These are phyloP conservation scores for Phorcus lineatus DNA, from an alignment of 2,888 invertebrate genomes.

Conservation along the genomic window DNA sequence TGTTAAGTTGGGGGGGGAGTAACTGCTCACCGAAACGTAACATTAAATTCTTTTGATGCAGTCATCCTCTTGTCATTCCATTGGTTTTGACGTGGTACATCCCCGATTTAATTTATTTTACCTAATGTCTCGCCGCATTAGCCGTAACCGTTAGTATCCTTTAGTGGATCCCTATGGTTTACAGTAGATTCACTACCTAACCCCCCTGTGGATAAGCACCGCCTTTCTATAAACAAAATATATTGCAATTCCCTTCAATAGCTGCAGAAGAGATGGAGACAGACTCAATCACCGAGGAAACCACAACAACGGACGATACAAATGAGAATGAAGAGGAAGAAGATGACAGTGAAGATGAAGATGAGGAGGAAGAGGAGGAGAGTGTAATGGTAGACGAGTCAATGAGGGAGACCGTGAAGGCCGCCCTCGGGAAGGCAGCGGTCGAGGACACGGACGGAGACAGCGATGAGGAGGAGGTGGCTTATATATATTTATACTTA, in stretches of 20 bases:
- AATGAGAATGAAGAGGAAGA: constrained; percentile 35
- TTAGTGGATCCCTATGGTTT: too few relatives aligned
- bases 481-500: not conserved
- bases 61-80: too few relatives aligned
- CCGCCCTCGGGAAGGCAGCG: constrained; percentile 81
- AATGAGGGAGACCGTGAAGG: constrained; percentile 83
- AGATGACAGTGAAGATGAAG: constrained; percentile 32
- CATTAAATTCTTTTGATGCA: too few relatives aligned
- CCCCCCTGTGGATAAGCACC: too few relatives aligned
- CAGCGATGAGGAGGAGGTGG: constrained; percentile 38
- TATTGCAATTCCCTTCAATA: not conserved
- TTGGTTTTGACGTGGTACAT: too few relatives aligned
- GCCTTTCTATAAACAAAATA: too few relatives aligned
- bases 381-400: constrained; percentile 80
- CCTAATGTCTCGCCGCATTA: too few relatives aligned
- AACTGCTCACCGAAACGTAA: too few relatives aligned
- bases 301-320: constrained; percentile 30
- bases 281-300: constrained; percentile 30
- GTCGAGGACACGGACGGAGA: constrained; percentile 77
- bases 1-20: too few relatives aligned
- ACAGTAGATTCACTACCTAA: too few relatives aligned
- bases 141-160: too few relatives aligned
- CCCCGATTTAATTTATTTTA: too few relatives aligned
- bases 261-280: constrained; percentile 29
- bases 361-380: constrained; percentile 31